These are phyloP conservation scores for Dermatemys mawii DNA, from an alignment of 2,113 vertebrate genomes.

Conservation along the genomic window DNA sequence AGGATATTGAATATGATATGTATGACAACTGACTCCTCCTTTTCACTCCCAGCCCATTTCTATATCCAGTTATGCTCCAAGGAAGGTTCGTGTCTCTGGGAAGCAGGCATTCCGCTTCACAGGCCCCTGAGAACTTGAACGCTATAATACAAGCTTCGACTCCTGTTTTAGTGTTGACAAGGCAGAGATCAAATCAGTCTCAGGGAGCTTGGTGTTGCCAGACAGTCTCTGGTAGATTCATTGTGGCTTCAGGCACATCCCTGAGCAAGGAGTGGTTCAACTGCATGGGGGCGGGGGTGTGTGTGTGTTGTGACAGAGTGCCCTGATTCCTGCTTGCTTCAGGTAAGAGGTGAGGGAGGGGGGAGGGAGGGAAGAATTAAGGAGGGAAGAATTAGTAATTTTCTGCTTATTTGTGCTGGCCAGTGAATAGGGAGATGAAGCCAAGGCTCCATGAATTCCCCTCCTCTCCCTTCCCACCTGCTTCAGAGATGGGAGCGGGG, in stretches of 20 bases:
- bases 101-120: neutral
- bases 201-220: neutral
- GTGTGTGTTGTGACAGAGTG: neutral
- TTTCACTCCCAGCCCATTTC: neutral
- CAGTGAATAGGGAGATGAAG: neutral
- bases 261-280: neutral
- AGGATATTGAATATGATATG: too few species aligned
- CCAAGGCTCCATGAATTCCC: neutral
- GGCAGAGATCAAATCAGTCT: neutral
- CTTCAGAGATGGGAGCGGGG: neutral
- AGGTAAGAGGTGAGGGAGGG: neutral
- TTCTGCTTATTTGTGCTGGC: neutral
- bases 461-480: neutral
- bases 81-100: neutral
- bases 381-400: neutral
- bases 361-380: too few species aligned
- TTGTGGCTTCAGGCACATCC: neutral
- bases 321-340: neutral
- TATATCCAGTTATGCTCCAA: neutral
- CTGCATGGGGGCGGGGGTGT: accelerated
- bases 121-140: neutral
- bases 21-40: neutral
- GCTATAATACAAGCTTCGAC: neutral
- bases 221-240: neutral
- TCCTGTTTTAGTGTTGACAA: neutral